Conservation (phyloP, 1,140 invertebrate genomes). For the Trinorchestia longiramus region DNA sequence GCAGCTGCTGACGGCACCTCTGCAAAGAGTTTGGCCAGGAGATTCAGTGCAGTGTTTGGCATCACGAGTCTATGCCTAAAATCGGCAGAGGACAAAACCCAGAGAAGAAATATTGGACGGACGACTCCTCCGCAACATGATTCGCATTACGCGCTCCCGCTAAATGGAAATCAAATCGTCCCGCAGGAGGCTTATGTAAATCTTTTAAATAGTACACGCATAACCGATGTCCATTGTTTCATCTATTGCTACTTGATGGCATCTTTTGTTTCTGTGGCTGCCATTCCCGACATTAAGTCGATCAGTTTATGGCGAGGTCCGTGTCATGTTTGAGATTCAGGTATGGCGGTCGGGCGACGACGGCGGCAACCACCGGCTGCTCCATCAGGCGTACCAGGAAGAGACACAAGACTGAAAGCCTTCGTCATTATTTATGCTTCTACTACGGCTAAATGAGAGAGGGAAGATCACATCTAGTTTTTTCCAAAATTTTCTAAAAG, state of each 20-base stretch:
- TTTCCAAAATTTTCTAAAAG: not conserved
- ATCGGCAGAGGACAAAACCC: slow-evolving; percentile 20
- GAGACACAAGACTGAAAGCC: not conserved
- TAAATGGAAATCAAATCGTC: slow-evolving; percentile 55
- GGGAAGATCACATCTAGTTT: not conserved
- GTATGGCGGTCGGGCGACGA: slow-evolving; percentile 26
- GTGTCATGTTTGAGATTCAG: slow-evolving; percentile 43
- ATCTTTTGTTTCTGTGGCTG: slow-evolving; percentile 54
- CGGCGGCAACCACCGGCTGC: not conserved
- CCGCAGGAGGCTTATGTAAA: slow-evolving; percentile 20
- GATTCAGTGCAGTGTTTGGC: slow-evolving; percentile 29
- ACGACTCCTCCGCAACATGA: slow-evolving; percentile 29
- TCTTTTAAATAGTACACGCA: slow-evolving; percentile 54
- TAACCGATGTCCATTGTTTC: slow-evolving; percentile 55
- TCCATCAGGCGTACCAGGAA: not conserved
- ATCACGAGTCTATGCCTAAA: slow-evolving; percentile 25
- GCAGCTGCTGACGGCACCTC: slow-evolving; percentile 28
- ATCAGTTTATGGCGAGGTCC: slow-evolving; percentile 29
- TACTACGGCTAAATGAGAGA: not conserved
- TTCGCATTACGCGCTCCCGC: slow-evolving; percentile 46
- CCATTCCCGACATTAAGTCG: slow-evolving; percentile 42
- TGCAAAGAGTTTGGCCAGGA: not conserved
- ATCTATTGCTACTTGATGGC: slow-evolving; percentile 54
- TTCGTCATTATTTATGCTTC: not conserved
- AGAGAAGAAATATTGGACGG: not conserved